Evolutionary conservation across 2,888 invertebrate genomes (phyloP).

Genomic region (Meiosimyza platycephala): DNA sequence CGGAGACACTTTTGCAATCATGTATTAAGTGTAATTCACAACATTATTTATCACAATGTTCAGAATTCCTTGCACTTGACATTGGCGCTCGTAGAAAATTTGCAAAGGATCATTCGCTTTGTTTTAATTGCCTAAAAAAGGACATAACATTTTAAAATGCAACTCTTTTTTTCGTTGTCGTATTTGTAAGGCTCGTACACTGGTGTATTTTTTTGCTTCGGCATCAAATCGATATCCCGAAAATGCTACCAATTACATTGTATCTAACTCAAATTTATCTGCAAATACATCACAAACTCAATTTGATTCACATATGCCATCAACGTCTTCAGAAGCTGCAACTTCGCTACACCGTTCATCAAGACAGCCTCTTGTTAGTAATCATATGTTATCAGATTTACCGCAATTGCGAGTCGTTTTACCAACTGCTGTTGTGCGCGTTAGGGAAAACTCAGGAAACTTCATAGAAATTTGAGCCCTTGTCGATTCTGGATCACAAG

Average conservation of each 20-base stretch:
- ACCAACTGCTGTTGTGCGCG: slow-evolving; percentile 8
- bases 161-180: slow-evolving; percentile 7
- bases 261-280: not conserved
- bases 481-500: slow-evolving; percentile 30
- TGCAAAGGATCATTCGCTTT: slow-evolving; percentile 11
- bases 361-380: not conserved
- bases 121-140: slow-evolving; percentile 28
- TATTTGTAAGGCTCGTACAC: slow-evolving; percentile 8
- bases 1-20: not conserved
- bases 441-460: slow-evolving; percentile 6
- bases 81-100: slow-evolving; percentile 13
- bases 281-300: not conserved
- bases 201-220: slow-evolving; percentile 11
- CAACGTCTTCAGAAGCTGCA: not conserved
- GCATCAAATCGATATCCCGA: not conserved
- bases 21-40: slow-evolving; percentile 8
- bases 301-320: not conserved
- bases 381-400: not conserved
- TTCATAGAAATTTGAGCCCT: slow-evolving; percentile 10
- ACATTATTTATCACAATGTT: slow-evolving; percentile 8
- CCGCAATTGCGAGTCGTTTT: not conserved
- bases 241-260: not conserved
- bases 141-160: slow-evolving; percentile 7
- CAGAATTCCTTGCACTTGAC: not conserved
- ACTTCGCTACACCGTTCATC: not conserved